phyloP scores from a whole-genome alignment of 2,888 invertebrate species.

The Macaria liturata region DNA sequence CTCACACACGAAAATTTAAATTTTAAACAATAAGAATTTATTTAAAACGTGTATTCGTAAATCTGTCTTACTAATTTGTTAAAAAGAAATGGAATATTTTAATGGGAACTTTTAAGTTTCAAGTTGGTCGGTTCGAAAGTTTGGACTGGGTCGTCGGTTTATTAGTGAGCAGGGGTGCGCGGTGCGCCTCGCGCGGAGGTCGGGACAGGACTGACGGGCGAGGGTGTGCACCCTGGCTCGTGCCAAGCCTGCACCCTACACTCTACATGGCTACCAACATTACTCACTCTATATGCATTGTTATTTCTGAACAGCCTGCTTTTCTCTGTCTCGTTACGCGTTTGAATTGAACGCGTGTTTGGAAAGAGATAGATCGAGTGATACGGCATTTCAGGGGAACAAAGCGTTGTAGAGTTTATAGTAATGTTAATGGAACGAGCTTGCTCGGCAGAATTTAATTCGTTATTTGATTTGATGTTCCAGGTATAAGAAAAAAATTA shows the following conservation, averaged over 20 bases:
- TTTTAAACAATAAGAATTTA: constrained; percentile 29
- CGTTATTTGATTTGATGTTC: too few species aligned
- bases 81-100: constrained; percentile 30
- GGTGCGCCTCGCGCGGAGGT: constrained; percentile 72
- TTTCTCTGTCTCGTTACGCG: constrained; percentile 14
- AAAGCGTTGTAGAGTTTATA: too few species aligned
- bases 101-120: constrained; percentile 15
- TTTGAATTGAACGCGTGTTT: constrained; percentile 14
- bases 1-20: constrained; percentile 47
- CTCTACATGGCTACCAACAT: constrained; percentile 52
- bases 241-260: constrained; percentile 56
- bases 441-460: too few species aligned
- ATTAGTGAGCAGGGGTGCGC: constrained; percentile 66
- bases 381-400: constrained; percentile 8
- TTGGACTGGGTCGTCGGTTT: constrained; percentile 34
- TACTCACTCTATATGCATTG: constrained; percentile 27
- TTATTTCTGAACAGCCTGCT: constrained; percentile 22
- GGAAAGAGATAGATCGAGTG: constrained; percentile 18
- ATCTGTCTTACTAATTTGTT: constrained; percentile 1
- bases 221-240: constrained; percentile 70
- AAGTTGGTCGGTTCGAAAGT: constrained; percentile 37
- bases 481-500: too few species aligned
- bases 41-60: constrained; percentile 31
- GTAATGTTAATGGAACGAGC: too few species aligned
- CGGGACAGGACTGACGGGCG: constrained; percentile 66